A percentile compares a stretch with the other conserved stretches of the same genome.
phyloP scores from a whole-genome alignment of 2,113 vertebrate species.

The Chloropsis cyanopogon region DNA sequence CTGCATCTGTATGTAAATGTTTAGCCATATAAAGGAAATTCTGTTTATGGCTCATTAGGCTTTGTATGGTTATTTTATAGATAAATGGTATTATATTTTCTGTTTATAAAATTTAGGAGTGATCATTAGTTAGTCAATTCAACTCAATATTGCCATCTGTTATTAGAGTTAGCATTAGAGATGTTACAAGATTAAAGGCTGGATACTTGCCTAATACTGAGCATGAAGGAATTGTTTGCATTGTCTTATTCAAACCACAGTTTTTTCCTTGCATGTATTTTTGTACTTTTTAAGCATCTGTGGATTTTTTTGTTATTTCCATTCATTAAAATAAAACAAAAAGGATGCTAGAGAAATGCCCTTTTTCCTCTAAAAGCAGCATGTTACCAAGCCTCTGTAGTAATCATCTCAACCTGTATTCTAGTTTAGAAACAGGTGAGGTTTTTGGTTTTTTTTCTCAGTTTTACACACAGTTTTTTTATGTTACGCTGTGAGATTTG shows the following conservation, averaged over 20 bases:
- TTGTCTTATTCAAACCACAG: background rate
- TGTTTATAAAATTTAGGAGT: background rate
- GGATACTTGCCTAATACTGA: background rate
- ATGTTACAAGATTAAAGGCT: background rate
- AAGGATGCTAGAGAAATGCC: background rate
- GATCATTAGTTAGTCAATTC: background rate
- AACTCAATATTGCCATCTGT: background rate
- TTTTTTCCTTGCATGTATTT: background rate
- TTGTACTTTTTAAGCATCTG: background rate
- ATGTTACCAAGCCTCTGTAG: background rate
- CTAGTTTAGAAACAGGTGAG: accelerated
- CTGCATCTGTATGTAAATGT: background rate
- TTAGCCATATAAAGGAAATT: background rate
- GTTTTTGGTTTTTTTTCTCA: background rate
- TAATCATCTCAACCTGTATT: background rate
- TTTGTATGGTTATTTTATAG: background rate
- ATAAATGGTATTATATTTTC: background rate
- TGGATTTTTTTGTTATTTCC: background rate
- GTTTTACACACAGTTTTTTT: background rate
- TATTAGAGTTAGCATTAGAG: background rate
- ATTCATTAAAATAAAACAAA: background rate
- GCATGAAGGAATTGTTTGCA: background rate
- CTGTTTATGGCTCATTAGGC: background rate
- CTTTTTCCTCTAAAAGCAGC: background rate
- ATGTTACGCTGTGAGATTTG: accelerated